A percentile compares a stretch with the other conserved stretches of the same genome.
Conservation (phyloP, 2,888 invertebrate species). For the Dryococelus australis region DNA sequence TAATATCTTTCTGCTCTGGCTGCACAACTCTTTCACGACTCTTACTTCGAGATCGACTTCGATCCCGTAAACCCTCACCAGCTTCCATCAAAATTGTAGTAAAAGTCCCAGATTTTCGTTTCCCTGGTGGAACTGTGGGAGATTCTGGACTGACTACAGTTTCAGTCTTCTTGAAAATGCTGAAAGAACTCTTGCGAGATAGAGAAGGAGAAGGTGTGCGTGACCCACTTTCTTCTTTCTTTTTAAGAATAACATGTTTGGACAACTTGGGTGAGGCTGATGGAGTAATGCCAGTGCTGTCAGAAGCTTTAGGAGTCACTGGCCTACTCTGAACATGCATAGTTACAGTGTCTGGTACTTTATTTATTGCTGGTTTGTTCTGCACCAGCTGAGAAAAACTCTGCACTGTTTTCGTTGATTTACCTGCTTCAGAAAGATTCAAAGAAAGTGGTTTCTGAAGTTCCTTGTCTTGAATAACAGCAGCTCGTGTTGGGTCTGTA, state of each 20-base stretch:
- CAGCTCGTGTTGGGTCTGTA: conserved; percentile 36
- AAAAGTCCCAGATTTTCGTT: conserved; percentile 52
- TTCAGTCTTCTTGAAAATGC: conserved; percentile 78
- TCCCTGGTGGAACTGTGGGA: conserved; percentile 61
- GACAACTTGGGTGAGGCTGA: conserved; percentile 45
- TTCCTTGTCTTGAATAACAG: conserved; percentile 35
- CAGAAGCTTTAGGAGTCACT: conserved; percentile 26
- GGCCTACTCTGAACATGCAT: conserved; percentile 19
- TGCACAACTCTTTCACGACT: conserved; percentile 65
- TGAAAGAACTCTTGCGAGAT: conserved; percentile 82
- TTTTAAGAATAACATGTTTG: conserved; percentile 47
- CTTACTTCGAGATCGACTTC: conserved; percentile 69
- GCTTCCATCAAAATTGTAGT: conserved; percentile 57
- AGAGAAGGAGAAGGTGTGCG: conserved; percentile 74
- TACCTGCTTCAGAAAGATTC: conserved; percentile 41
- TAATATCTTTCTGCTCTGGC: conserved; percentile 41
- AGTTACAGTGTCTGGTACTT: neutral
- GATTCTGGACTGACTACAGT: conserved; percentile 68
- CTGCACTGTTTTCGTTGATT: conserved; percentile 38
- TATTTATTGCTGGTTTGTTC: neutral
- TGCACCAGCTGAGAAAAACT: conserved; percentile 41
- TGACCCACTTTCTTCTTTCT: conserved; percentile 55
- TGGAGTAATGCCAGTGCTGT: conserved; percentile 31
- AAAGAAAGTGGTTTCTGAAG: conserved; percentile 43
- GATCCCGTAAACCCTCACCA: conserved; percentile 55